A percentile compares a stretch with the other conserved stretches of the same genome.
phyloP scores from a whole-genome alignment of 2,113 vertebrate genomes.

The Eurypyga helias region DNA sequence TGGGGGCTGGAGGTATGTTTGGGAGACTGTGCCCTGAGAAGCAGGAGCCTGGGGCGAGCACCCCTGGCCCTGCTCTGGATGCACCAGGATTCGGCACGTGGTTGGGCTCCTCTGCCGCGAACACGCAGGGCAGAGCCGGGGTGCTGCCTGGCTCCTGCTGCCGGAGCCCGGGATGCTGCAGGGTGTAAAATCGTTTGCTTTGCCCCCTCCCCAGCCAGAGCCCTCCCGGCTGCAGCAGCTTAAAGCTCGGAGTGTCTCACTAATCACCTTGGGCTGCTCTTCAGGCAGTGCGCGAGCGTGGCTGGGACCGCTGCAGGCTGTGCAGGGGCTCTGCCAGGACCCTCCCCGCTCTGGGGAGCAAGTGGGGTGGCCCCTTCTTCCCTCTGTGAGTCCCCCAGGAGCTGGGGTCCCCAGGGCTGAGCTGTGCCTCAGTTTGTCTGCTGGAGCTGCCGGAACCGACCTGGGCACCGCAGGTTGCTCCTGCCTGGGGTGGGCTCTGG shows the following conservation, averaged over 20 bases:
- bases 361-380: background rate
- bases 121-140: background rate
- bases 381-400: background rate
- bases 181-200: background rate
- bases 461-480: background rate
- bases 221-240: conserved; percentile 10
- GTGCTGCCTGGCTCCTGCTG: background rate
- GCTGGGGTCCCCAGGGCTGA: accelerated
- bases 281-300: background rate
- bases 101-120: background rate
- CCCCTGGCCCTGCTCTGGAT: background rate
- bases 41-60: accelerated
- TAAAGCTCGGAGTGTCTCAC: conserved; percentile 11
- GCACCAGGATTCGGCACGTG: accelerated
- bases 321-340: background rate
- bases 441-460: background rate
- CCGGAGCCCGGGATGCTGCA: accelerated
- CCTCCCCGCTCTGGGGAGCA: background rate
- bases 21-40: background rate
- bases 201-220: background rate
- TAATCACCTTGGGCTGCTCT: conserved; percentile 49
- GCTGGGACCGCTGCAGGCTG: background rate
- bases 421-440: background rate
- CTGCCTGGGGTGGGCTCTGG: background rate
- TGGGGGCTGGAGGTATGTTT: background rate